Evolutionary conservation across 2,113 vertebrate genomes (phyloP).

Genomic region (Malurus elegans): DNA sequence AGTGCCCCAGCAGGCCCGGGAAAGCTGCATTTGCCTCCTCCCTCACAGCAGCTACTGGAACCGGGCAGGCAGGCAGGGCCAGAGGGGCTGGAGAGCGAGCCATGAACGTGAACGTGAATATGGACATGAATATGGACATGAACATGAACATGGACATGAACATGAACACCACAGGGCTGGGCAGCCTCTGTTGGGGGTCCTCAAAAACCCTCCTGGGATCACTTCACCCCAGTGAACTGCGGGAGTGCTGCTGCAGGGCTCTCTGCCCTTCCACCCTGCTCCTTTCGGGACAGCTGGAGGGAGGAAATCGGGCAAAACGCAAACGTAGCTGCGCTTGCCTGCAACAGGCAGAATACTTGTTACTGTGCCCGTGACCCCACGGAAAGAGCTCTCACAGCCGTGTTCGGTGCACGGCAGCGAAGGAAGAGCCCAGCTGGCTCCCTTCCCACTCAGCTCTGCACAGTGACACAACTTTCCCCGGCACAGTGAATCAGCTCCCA

Average conservation of each 20-base stretch:
- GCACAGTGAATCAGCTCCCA: background rate
- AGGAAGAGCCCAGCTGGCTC: background rate
- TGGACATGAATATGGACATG: too few relatives aligned
- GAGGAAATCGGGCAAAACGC: background rate
- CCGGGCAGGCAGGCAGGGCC: background rate
- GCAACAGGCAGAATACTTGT: background rate
- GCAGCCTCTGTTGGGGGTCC: background rate
- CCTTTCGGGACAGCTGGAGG: background rate
- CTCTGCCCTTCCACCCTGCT: background rate
- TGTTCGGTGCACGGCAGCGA: background rate
- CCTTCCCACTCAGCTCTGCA: background rate
- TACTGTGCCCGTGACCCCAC: background rate
- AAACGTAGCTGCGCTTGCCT: background rate
- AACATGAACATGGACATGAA: too few relatives aligned
- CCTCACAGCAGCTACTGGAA: background rate
- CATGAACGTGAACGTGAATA: too few relatives aligned
- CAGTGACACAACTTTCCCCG: background rate
- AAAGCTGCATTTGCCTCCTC: background rate
- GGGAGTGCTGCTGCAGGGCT: fast-evolving
- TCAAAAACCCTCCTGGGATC: fast-evolving
- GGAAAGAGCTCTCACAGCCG: background rate
- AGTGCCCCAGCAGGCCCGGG: fast-evolving
- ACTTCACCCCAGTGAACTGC: background rate
- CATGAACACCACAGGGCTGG: background rate
- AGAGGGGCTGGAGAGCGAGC: too few relatives aligned